Evolutionary conservation across 35 echinoderm and acorn worm species (phyloP), one percentile per base, ranked within the genome.

Genomic region (Holothuria glaberrima): DNA sequence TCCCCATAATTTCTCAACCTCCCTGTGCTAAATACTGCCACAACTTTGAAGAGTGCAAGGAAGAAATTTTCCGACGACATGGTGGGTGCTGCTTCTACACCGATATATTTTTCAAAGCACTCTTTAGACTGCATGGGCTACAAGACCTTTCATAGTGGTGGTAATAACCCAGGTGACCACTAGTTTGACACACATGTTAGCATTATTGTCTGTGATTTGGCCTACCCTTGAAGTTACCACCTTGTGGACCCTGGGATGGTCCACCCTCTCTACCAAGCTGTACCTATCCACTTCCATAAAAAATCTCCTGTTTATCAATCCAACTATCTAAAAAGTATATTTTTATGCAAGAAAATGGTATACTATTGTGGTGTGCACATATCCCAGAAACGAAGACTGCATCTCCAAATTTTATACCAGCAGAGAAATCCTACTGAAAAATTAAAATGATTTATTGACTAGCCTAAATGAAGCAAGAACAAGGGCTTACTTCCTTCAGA

Each of bases 221-320:
- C 54, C 26, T 17, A 17, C 80, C 52, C 80, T 9, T 56, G 80
- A 18, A 84, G 80, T 31, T 29, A 20, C 20, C 80, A 84, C 29
- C 80, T 84, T 6, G 59, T 84, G 80, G 80, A 84, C 54, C 80
- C 80, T 31, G 80, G 80, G 80, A 84, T 46, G 1, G 58, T 84
- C 16, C 27, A 54, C 31, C 80, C 80, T 5, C 17, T 84, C 26
- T 61, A 33, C 57, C 12, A 20, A 84, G 57, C 80, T 0, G 61
- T 84, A 9, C 80, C 80, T 62, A 56, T 84, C 2, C 56, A 84
- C 33, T 84, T 84, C 36, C 24, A 84, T 9, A n/a, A 84, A 22
- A 54, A 84, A 63, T 84, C 80, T 63, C 57, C 56, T 21, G 28
- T 63, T 63, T 84, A 84, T 63, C 25, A 62, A 26, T 84, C 33